phyloP scores from a whole-genome alignment of 2,888 invertebrate species.

The Hydrotaea diabolus region DNA sequence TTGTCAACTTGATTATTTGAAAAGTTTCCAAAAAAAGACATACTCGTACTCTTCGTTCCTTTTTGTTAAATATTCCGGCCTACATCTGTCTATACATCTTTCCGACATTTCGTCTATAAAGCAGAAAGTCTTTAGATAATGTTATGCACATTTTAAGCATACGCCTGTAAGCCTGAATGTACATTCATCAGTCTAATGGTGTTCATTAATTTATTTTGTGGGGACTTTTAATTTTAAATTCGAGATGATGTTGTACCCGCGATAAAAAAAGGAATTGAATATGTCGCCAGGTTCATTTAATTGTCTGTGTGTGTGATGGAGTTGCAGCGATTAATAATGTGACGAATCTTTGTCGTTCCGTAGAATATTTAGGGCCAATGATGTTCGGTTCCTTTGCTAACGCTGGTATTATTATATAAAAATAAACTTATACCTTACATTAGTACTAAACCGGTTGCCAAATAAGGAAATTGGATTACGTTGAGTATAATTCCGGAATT shows the following conservation, averaged over 20 bases:
- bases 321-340: too few species aligned
- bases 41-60: conserved; percentile 53
- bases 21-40: conserved; percentile 67
- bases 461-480: too few species aligned
- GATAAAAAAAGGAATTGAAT: conserved; percentile 43
- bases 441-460: too few species aligned
- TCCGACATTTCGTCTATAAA: neutral
- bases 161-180: neutral
- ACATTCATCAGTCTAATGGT: conserved; percentile 50
- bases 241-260: conserved; percentile 46
- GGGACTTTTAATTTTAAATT: conserved; percentile 48
- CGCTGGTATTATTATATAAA: too few species aligned
- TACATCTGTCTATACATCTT: conserved; percentile 39
- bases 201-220: conserved; percentile 54
- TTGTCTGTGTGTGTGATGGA: too few species aligned
- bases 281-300: conserved; percentile 20
- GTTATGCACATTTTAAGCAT: neutral
- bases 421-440: too few species aligned
- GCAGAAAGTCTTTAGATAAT: neutral
- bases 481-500: too few species aligned
- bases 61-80: conserved; percentile 33
- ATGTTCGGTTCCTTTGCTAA: too few species aligned
- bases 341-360: too few species aligned
- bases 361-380: too few species aligned
- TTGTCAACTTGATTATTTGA: conserved; percentile 71